Percentiles rank a stretch among this genome's conserved stretches.
Evolutionary conservation across 2,888 invertebrate genomes (phyloP).

Genomic region (Agriopis marginaria): DNA sequence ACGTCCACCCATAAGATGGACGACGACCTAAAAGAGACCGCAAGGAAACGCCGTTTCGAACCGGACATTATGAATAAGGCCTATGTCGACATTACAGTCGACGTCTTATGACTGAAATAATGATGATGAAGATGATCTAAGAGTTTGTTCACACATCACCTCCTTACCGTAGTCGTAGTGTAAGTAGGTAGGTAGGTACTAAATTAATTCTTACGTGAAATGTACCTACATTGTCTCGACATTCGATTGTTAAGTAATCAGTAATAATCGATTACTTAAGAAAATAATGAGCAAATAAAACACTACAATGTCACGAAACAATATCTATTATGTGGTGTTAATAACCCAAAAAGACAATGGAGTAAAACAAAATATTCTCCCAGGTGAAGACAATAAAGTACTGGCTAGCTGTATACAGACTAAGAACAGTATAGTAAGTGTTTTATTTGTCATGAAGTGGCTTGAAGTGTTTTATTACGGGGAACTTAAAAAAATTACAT

Average conservation of each 20-base stretch:
- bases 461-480: no score
- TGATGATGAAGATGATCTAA: no score
- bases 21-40: no score
- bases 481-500: no score
- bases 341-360: slow-evolving; percentile 47
- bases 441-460: no score
- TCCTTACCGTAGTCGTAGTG: no score
- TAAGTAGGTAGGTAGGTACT: background rate
- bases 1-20: no score
- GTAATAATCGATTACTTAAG: slow-evolving; percentile 37
- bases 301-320: slow-evolving; percentile 38
- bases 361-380: slow-evolving; percentile 31
- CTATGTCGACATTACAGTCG: no score
- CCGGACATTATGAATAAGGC: no score
- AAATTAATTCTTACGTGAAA: background rate
- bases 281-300: slow-evolving; percentile 29
- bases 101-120: no score
- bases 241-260: slow-evolving; percentile 35
- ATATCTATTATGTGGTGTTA: slow-evolving; percentile 47
- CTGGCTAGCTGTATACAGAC: background rate
- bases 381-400: slow-evolving; percentile 32
- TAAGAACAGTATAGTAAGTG: background rate
- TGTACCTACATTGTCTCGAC: slow-evolving; percentile 7
- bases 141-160: no score
- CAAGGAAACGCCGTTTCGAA: no score